A percentile compares a stretch with the other conserved stretches of the same genome.
Evolutionary conservation across 2,797 vertebrate species (phyloP).

Genomic region (Pipistrellus pygmaeus): DNA sequence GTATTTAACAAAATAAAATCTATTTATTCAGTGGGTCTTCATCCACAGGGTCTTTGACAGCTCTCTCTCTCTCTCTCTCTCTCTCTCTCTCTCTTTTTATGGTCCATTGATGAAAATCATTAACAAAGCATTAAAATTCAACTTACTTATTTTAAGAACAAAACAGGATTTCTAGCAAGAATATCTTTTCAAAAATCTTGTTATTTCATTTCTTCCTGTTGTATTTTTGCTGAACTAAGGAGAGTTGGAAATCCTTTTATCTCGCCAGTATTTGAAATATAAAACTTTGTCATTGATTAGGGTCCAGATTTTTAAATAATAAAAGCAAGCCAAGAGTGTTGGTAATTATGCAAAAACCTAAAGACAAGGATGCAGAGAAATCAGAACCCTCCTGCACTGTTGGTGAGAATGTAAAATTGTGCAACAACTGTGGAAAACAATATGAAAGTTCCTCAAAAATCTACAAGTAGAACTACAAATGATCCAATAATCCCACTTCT

Average conservation of each 20-base stretch:
- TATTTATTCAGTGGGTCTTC: conserved; percentile 49
- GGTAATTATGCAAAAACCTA: not conserved
- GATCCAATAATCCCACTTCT: not conserved
- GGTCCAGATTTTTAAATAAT: not conserved
- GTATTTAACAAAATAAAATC: conserved; percentile 42
- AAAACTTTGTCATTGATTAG: not conserved
- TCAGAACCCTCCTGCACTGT: not conserved
- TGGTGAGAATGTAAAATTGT: not conserved
- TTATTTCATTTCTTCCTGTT: conserved; percentile 2
- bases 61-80: no score
- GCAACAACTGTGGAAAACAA: not conserved
- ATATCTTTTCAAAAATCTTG: conserved; percentile 18
- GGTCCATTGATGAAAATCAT: not conserved
- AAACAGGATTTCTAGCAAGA: conserved; percentile 55
- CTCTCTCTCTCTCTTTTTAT: no score
- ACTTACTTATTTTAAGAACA: conserved; percentile 17
- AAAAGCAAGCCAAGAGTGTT: not conserved
- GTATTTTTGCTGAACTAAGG: conserved; percentile 16
- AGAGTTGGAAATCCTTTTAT: not conserved
- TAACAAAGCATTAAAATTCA: conserved; percentile 9
- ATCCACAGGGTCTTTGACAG: not conserved
- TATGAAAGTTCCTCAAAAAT: not conserved
- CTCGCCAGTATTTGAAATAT: not conserved
- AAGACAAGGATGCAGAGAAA: not conserved
- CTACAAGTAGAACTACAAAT: not conserved